These are phyloP conservation scores for Motacilla alba DNA, from an alignment of 2,113 vertebrate species.

Conservation along the genomic window DNA sequence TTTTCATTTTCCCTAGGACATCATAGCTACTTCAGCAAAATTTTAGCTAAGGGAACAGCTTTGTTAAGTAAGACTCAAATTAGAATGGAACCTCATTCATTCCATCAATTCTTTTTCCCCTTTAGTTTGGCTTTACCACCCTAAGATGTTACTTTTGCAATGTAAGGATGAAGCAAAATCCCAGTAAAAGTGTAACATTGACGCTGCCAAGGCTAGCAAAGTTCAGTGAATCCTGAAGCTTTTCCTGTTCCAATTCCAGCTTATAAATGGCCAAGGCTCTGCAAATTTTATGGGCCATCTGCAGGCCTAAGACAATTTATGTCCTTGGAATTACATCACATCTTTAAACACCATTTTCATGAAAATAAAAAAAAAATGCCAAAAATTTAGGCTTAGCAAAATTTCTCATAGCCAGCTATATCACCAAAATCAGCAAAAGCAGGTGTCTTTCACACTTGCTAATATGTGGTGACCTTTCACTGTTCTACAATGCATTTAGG, in stretches of 20 bases:
- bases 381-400: neutral
- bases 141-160: neutral
- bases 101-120: neutral
- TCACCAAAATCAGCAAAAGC: neutral
- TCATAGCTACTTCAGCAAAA: neutral
- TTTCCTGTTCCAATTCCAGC: slow-evolving; percentile 2
- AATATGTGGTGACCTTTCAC: neutral
- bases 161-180: neutral
- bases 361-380: neutral
- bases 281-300: neutral
- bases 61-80: neutral
- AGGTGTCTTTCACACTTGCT: neutral
- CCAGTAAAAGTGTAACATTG: neutral
- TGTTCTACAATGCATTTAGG: neutral
- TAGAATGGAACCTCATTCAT: neutral
- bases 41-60: neutral
- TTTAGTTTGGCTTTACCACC: neutral
- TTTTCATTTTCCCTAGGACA: neutral
- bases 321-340: neutral
- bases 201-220: neutral
- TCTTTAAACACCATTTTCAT: neutral
- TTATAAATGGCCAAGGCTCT: neutral
- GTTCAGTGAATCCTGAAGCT: neutral
- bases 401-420: neutral
- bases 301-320: neutral